These are phyloP conservation scores for Neodontobutis hainanensis DNA, from an alignment of 2,113 vertebrate genomes.

Conservation along the genomic window DNA sequence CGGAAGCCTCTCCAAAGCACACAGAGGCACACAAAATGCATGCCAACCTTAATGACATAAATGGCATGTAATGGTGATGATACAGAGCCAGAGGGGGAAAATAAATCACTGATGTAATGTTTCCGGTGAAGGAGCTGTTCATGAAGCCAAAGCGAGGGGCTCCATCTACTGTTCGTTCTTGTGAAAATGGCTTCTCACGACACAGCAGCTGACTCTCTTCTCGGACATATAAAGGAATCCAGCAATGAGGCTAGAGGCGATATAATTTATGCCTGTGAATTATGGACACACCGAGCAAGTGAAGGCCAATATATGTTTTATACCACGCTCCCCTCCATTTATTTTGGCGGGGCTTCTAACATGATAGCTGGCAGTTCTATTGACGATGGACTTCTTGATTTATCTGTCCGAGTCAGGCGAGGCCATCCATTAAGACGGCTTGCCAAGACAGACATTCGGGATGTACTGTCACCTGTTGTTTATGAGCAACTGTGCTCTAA, in stretches of 20 bases:
- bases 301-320: constrained; percentile 79
- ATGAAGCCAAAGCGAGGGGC: constrained; percentile 63
- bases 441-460: constrained; percentile 51
- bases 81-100: constrained; percentile 52
- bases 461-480: constrained; percentile 66
- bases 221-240: constrained; percentile 47
- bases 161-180: constrained; percentile 64
- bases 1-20: background rate
- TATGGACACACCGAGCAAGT: constrained; percentile 63
- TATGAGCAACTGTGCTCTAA: constrained; percentile 49
- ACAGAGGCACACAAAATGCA: constrained; percentile 18
- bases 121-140: constrained; percentile 23
- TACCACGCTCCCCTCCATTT: constrained; percentile 67
- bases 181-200: constrained; percentile 18
- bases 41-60: constrained; percentile 63
- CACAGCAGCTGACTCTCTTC: constrained; percentile 46
- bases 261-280: constrained; percentile 74
- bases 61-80: constrained; percentile 68
- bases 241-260: constrained; percentile 27
- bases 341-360: constrained; percentile 74
- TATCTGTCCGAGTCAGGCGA: constrained; percentile 55
- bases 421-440: constrained; percentile 64
- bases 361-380: constrained; percentile 70
- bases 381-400: constrained; percentile 76
- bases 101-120: constrained; percentile 74